These are phyloP conservation scores for Agelastica alni DNA, from an alignment of 2,888 invertebrate species.

Conservation along the genomic window DNA sequence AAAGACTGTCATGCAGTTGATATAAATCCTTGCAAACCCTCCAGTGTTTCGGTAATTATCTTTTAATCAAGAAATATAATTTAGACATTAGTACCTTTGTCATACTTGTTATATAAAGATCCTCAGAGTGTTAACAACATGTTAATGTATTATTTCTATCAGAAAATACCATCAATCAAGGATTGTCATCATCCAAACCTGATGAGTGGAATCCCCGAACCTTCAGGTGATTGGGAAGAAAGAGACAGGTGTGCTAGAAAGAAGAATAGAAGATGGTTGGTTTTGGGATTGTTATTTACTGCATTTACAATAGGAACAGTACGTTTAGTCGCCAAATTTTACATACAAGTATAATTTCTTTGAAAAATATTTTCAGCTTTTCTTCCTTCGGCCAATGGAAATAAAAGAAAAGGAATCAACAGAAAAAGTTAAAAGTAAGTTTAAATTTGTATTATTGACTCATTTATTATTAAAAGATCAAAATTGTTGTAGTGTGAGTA, in stretches of 20 bases:
- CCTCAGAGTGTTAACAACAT: too few species aligned
- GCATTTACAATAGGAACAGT: constrained; percentile 47
- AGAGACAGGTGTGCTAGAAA: constrained; percentile 31
- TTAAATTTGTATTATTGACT: neutral
- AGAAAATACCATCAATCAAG: constrained; percentile 40
- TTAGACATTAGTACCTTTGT: too few species aligned
- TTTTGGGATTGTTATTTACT: constrained; percentile 45
- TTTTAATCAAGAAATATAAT: constrained; percentile 3
- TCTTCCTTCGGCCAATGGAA: constrained; percentile 23
- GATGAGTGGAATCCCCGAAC: constrained; percentile 38
- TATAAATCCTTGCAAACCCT: constrained; percentile 37
- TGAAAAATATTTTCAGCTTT: constrained; percentile 25
- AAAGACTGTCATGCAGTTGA: constrained; percentile 39
- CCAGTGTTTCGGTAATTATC: constrained; percentile 18
- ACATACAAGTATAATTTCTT: too few species aligned
- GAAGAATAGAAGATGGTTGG: constrained; percentile 38
- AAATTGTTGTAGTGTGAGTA: too few species aligned
- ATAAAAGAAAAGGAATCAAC: constrained; percentile 9
- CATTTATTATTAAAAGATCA: neutral
- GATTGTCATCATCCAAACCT: constrained; percentile 39
- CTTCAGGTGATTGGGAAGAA: constrained; percentile 37
- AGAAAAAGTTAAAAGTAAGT: neutral
- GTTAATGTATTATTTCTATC: constrained; percentile 22
- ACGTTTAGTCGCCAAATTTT: too few species aligned
- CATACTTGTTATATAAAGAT: too few species aligned